Evolutionary conservation across 2,888 invertebrate species (phyloP).

Genomic region (Napeogenes inachia): DNA sequence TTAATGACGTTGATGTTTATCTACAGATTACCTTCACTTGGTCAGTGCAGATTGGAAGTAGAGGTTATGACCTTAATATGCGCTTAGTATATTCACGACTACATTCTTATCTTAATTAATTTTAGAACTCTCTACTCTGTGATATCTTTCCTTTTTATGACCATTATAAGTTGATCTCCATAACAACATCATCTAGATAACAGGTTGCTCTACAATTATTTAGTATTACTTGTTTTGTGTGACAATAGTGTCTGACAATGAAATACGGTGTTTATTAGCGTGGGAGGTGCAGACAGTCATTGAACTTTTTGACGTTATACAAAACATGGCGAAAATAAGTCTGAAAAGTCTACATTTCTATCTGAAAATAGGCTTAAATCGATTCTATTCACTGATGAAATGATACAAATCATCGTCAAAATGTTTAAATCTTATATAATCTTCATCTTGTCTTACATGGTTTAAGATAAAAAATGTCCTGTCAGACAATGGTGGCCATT

Average conservation of each 20-base stretch:
- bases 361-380: background rate
- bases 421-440: too few species aligned
- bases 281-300: conserved; percentile 16
- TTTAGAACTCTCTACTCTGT: background rate
- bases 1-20: conserved; percentile 1
- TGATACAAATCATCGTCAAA: background rate
- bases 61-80: conserved; percentile 1
- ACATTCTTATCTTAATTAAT: background rate
- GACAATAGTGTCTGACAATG: conserved; percentile 12
- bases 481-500: conserved; percentile 17
- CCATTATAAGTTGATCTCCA: background rate
- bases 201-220: background rate
- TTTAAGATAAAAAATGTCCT: conserved; percentile 8
- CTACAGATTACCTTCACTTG: conserved; percentile 2
- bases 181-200: background rate
- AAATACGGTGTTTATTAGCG: conserved; percentile 25
- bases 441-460: background rate
- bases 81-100: background rate
- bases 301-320: background rate
- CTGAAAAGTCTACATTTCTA: background rate
- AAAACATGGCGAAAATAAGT: background rate
- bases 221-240: conserved; percentile 20
- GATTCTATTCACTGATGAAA: background rate
- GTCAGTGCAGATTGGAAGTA: background rate
- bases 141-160: background rate